Evolutionary conservation across 2,888 invertebrate genomes (phyloP), one percentile per base, ranked within the genome.

Genomic region (Lochmaea capreae): DNA sequence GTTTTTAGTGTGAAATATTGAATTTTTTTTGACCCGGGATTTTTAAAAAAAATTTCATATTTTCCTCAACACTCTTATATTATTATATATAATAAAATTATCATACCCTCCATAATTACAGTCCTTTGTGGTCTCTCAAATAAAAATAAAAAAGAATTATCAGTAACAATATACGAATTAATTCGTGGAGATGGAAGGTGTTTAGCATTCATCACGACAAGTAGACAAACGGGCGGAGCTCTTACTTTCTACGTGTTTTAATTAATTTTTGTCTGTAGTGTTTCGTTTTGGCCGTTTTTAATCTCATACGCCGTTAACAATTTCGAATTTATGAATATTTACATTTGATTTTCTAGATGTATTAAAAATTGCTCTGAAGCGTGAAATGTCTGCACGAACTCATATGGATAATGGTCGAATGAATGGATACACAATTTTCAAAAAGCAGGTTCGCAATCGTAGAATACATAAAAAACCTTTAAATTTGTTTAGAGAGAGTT

Each of bases 231-330:
- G 70, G 76, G 43, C 54, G 66, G 71, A 11, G 43, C 42, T 59
- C 42, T 79, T 72, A 81, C 78, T 63, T 80, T 79, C 72, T 80
- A 81, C 79, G 79, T 80, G 79, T 79, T 81, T 81, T 81, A 81
- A 81, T 81, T 81, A 81, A 81, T 81, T 81, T 81, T 79, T 79
- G 81, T 81, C 81, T 81, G 80, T 77, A 78, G 74, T 75, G 77
- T 72, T 79, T 78, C 78, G 78, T 74, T 77, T 33, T 75, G 76
- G 65, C 54, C 71, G 70, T 73, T 80, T 79, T 80, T 79, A 81
- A 80, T 81, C 78, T 75, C 72, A 65, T 73, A 62, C 61, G 58
- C 71, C 79, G 78, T 80, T 79, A 77, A 80, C 79, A 79, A 79
- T 79, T 75, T 71, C 69, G 78, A 80, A 80, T 79, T 78, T 79